A percentile compares a stretch with the other conserved stretches of the same genome.
These are phyloP conservation scores for Venustoraphidia nigricollis DNA, from an alignment of 2,888 invertebrate species.

Conservation along the genomic window DNA sequence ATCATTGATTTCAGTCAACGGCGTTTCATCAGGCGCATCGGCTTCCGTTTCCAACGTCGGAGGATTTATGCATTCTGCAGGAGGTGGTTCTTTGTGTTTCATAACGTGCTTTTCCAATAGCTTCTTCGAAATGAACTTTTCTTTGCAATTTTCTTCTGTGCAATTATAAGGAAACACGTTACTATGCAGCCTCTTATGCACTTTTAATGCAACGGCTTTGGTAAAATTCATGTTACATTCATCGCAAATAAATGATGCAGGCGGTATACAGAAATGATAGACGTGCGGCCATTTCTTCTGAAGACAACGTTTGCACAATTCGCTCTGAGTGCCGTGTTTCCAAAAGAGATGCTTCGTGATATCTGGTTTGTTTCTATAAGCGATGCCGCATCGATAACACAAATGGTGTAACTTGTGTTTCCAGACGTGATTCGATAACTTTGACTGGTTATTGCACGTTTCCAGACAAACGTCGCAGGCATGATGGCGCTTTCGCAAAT, in stretches of 20 bases:
- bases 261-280: constrained; percentile 80
- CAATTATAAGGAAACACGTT: constrained; percentile 58
- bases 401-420: constrained; percentile 78
- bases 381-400: constrained; percentile 76
- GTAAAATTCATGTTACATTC: constrained; percentile 63
- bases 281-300: constrained; percentile 88
- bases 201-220: constrained; percentile 63
- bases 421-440: constrained; percentile 76
- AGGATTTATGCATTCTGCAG: constrained; percentile 15
- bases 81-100: constrained; percentile 35
- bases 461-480: constrained; percentile 80
- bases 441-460: constrained; percentile 61
- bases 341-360: constrained; percentile 82
- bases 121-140: constrained; percentile 70
- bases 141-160: constrained; percentile 50
- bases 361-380: constrained; percentile 75
- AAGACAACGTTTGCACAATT: constrained; percentile 66
- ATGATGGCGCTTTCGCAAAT: constrained; percentile 67
- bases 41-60: constrained; percentile 16
- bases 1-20: constrained; percentile 9
- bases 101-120: constrained; percentile 55
- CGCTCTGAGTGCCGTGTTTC: constrained; percentile 86
- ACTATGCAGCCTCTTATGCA: constrained; percentile 66
- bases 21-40: constrained; percentile 10
- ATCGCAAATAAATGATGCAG: constrained; percentile 61